phyloP scores from a whole-genome alignment of 2,888 invertebrate genomes.

The Drosophila sordidapex region DNA sequence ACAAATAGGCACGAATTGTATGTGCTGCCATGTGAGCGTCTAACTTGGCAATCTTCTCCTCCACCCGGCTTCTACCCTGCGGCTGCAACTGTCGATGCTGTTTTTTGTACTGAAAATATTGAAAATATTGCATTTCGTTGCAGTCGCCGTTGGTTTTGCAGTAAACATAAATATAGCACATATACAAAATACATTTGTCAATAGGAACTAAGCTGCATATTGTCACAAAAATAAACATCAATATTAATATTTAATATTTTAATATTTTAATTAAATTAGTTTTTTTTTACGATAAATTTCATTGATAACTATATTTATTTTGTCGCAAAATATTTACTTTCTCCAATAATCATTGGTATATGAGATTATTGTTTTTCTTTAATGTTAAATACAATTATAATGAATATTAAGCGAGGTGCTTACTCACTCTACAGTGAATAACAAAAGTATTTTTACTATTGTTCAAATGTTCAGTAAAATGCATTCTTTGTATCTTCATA shows the following conservation, averaged over 20 bases:
- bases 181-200: neutral
- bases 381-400: neutral
- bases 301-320: neutral
- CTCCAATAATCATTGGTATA: neutral
- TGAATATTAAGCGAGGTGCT: neutral
- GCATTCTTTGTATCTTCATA: neutral
- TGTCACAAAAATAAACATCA: neutral
- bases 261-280: neutral
- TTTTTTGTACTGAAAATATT: slow-evolving; percentile 10
- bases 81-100: neutral
- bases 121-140: slow-evolving; percentile 1
- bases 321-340: neutral
- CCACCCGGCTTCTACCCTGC: neutral
- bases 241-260: slow-evolving; percentile 5
- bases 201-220: slow-evolving; percentile 1
- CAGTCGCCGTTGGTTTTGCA: neutral
- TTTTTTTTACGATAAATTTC: neutral
- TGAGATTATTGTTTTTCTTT: neutral
- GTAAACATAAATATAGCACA: neutral
- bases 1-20: slow-evolving; percentile 47
- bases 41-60: neutral
- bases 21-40: slow-evolving; percentile 2
- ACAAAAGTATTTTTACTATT: no score
- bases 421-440: neutral
- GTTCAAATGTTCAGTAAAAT: neutral